Percentiles rank a stretch among this genome's conserved stretches.
Conservation (phyloP, 2,797 vertebrate genomes). For the Scomberomorus guttatus region DNA sequence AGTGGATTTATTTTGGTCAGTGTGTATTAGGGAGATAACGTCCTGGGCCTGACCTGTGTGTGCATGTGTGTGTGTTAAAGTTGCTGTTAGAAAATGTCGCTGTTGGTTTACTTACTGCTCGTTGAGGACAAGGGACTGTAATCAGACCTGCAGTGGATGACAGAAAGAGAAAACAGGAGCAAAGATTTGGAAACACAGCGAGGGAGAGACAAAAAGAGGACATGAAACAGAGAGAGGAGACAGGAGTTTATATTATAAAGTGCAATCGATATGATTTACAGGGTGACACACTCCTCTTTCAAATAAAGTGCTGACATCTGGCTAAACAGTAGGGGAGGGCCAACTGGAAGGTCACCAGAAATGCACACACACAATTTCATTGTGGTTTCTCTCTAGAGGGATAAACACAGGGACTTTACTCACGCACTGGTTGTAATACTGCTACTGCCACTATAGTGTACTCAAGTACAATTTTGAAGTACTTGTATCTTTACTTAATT, state of each 20-base stretch:
- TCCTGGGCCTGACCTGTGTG: slow-evolving; percentile 20
- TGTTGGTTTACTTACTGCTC: slow-evolving; percentile 91
- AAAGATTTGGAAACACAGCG: slow-evolving; percentile 6
- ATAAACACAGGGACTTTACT: slow-evolving; percentile 28
- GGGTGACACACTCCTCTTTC: slow-evolving; percentile 62
- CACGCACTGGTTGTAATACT: neutral
- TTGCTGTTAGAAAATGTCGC: slow-evolving; percentile 18
- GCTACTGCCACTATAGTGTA: neutral
- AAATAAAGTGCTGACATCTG: slow-evolving; percentile 67
- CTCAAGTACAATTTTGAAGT: neutral
- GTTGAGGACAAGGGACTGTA: slow-evolving; percentile 95
- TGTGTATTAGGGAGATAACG: slow-evolving; percentile 53
- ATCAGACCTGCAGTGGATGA: slow-evolving; percentile 92
- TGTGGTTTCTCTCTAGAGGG: slow-evolving; percentile 30
- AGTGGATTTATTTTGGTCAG: slow-evolving; percentile 57
- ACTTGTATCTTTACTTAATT: neutral
- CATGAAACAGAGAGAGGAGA: slow-evolving; percentile 62
- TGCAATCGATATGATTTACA: slow-evolving; percentile 58
- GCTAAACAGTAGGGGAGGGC: slow-evolving; percentile 57
- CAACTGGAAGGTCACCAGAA: slow-evolving; percentile 61
- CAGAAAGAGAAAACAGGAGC: slow-evolving; percentile 30
- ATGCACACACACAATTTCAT: slow-evolving; percentile 39
- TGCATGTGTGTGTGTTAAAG: slow-evolving; percentile 32
- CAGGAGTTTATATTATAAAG: slow-evolving; percentile 65
- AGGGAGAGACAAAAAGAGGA: slow-evolving; percentile 30